Evolutionary conservation across 2,888 invertebrate genomes (phyloP).

Genomic region (Podabrus alpinus): DNA sequence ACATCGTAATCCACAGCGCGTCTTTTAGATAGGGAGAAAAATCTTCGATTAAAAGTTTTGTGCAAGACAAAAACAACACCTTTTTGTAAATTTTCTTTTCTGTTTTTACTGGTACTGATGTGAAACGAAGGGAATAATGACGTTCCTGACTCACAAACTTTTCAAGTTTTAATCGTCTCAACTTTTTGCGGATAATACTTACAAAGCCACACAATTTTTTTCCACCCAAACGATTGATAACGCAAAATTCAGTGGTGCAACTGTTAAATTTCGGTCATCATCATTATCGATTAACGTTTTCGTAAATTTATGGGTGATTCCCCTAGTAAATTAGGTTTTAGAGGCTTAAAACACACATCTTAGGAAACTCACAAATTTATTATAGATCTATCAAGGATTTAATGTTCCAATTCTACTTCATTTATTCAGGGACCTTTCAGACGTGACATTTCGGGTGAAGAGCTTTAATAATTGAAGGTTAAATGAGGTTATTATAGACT

Average conservation of each 20-base stretch:
- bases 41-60: conserved; percentile 31
- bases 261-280: not conserved
- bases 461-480: conserved; percentile 32
- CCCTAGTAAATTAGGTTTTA: not conserved
- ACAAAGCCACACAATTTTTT: conserved; percentile 3
- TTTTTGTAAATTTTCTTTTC: conserved; percentile 26
- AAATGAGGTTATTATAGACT: conserved; percentile 30
- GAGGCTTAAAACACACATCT: not conserved
- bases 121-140: conserved; percentile 25
- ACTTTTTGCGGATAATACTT: conserved; percentile 17
- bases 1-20: conserved; percentile 24
- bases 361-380: conserved; percentile 4
- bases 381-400: conserved; percentile 3
- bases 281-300: not conserved
- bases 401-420: conserved; percentile 9
- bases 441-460: conserved; percentile 24
- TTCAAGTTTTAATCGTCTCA: conserved; percentile 23
- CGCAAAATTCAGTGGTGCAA: not conserved
- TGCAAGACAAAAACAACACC: conserved; percentile 27
- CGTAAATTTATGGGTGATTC: not conserved
- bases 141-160: conserved; percentile 21
- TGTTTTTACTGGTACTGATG: conserved; percentile 17
- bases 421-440: conserved; percentile 23
- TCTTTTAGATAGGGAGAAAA: conserved; percentile 19
- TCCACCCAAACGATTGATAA: not conserved